Conservation (phyloP, 2,113 vertebrate species). For the Sminthopsis crassicaudata region DNA sequence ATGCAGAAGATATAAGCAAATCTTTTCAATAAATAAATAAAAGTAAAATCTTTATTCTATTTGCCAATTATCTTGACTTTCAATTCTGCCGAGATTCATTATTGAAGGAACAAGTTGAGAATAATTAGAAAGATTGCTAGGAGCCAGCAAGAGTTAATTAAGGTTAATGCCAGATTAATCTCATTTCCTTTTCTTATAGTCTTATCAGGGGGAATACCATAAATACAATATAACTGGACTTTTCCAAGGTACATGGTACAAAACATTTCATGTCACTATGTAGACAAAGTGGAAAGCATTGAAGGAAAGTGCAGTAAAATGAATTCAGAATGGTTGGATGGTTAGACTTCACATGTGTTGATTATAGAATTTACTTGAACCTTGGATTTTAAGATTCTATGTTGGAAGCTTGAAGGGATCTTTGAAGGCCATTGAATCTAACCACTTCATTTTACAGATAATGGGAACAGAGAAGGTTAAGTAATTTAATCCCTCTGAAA, state of each 20-base stretch:
- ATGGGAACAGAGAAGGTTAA: background rate
- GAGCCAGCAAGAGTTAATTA: background rate
- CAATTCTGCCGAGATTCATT: background rate
- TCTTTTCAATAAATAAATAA: too few species aligned
- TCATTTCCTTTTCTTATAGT: background rate
- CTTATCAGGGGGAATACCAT: background rate
- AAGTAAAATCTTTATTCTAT: background rate
- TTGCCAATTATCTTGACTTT: background rate
- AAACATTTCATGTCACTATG: background rate
- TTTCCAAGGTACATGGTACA: background rate
- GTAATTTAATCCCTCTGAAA: background rate
- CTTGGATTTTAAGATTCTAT: background rate
- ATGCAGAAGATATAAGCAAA: background rate
- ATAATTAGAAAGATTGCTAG: background rate
- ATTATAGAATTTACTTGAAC: background rate
- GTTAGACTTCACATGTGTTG: background rate
- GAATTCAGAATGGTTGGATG: background rate
- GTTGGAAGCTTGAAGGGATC: background rate
- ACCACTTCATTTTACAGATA: background rate
- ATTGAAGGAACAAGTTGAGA: background rate
- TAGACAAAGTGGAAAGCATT: background rate
- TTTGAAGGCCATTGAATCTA: background rate
- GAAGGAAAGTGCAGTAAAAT: background rate
- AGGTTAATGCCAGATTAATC: background rate
- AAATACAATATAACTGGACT: background rate